Evolutionary conservation across 2,113 vertebrate genomes (phyloP), one percentile per base, ranked within the genome.

Genomic region (Oceanites oceanicus): DNA sequence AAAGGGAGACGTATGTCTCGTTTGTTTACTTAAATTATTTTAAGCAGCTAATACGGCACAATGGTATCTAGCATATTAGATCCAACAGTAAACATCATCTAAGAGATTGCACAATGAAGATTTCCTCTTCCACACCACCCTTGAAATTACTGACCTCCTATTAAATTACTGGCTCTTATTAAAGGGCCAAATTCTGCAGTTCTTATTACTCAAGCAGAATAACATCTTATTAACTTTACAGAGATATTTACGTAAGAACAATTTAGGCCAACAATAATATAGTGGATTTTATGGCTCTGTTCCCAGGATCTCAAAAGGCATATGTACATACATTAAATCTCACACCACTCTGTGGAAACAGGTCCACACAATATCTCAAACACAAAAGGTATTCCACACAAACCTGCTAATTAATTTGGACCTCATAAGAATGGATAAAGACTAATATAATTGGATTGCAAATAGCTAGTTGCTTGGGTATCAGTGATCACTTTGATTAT

Each of bases 211-310:
- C 63, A 94, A 80, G 74, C 38, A 77, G 78, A 73, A 50, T 71
- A 96, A 92, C 75, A 67, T 59, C 82, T 96, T 90, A 93, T 62
- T 93, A 95, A 73, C 45, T 82, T 92, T 52, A 91, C 13, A 82
- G 21, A 82, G 15, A 70, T 52, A 93, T 61, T 96, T 93, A 76
- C 0, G 1, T 61, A 90, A 93, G 40, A 75, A 93, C 13, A 90
- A 45, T 52, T 73, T 27, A 86, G 52, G 66, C 42, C 77, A 95
- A 92, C 32, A 86, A 84, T 52, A 94, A 93, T 40, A 71, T 3
- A 72, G 45, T 52, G 11, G 18, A 77, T 74, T 82, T 96, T 83
- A 93, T 74, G 68, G 88, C 34, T 86, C 40, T 86, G 13, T 66
- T 94, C 71, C 67, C 84, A 76, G 55, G 29, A 92, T 76, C 45